Evolutionary conservation across 2,797 vertebrate genomes (phyloP), one percentile per base, ranked within the genome.

Genomic region (Hypotaenidia okinawae): DNA sequence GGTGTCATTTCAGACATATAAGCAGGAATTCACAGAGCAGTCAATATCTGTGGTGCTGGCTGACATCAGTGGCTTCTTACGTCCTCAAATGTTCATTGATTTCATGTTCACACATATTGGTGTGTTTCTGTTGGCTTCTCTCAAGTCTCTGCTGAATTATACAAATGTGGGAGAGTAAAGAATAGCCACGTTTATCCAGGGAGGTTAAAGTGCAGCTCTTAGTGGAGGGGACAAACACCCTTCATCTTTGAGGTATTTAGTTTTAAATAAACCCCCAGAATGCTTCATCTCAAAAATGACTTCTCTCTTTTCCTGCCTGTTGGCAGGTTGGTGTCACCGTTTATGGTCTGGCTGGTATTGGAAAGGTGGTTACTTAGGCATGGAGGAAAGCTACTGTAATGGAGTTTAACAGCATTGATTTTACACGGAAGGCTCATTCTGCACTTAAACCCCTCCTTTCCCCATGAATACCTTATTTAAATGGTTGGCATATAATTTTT

Each of bases 361-460:
- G 39, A 49, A 80, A 80, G 58, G 43, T 79, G 62, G 80, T 94
- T 94, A 67, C 81, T 70, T 58, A 90, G 75, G 43, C 47, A 33
- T 16, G 33, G 69, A 59, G 62, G 63, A 67, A 59, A 88, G 64
- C 11, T 5, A 11, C 52, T 76, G 61, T 95, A 96, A 96, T 95
- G 94, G 90, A 87, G 79, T 95, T 93, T 83, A 87, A 86, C 95
- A 91, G 92, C 90, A 95, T 90, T 92, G 90, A 92, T 97, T 94
- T 93, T 91, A 86, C 84, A 76, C 1, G 2, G 87, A 95, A 89
- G 66, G 32, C 73, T 89, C 76, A 33, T 93, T 92, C 81, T 86
- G 92, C 91, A 83, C 69, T 94, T 92, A 96, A 85, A 87, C 41
- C 80, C 58, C 85, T 97, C 76, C 94, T 83, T 94, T 89, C 33